Conservation (phyloP, 1,140 invertebrate genomes). For the Idris sp. region DNA sequence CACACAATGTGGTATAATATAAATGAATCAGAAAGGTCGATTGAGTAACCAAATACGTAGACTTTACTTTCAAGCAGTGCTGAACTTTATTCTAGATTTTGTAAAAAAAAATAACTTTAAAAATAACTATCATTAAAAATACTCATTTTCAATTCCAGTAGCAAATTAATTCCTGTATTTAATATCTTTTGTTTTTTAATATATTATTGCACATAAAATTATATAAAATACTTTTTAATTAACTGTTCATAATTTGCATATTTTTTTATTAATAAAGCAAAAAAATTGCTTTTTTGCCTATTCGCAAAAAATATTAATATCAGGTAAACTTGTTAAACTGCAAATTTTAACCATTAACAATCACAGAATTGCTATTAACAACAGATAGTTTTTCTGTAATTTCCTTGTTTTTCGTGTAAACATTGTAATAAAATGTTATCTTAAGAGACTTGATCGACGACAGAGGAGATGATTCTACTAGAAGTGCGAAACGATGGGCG, state of each 20-base stretch:
- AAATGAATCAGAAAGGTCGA: constrained; percentile 54
- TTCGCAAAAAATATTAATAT: too few relatives aligned
- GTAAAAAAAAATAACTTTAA: too few relatives aligned
- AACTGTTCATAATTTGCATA: too few relatives aligned
- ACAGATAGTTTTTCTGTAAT: constrained; percentile 8
- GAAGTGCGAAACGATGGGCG: constrained; percentile 59
- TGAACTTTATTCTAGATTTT: constrained; percentile 29
- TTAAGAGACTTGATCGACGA: constrained; percentile 37
- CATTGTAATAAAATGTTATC: constrained; percentile 22
- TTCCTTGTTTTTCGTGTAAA: constrained; percentile 26
- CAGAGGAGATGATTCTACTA: constrained; percentile 53
- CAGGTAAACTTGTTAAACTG: too few relatives aligned
- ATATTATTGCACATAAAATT: too few relatives aligned
- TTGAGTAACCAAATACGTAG: constrained; percentile 48
- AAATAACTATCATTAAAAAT: too few relatives aligned
- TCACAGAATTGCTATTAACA: constrained; percentile 10
- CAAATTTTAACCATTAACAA: constrained; percentile 1
- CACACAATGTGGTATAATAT: constrained; percentile 50
- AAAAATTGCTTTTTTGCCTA: too few relatives aligned
- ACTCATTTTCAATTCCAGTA: too few relatives aligned
- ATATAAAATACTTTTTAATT: too few relatives aligned
- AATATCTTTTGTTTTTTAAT: too few relatives aligned
- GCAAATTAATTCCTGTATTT: too few relatives aligned
- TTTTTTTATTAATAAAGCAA: too few relatives aligned
- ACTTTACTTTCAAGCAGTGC: constrained; percentile 40